Conservation (phyloP, 2,113 vertebrate species). For the Probosciger aterrimus region DNA sequence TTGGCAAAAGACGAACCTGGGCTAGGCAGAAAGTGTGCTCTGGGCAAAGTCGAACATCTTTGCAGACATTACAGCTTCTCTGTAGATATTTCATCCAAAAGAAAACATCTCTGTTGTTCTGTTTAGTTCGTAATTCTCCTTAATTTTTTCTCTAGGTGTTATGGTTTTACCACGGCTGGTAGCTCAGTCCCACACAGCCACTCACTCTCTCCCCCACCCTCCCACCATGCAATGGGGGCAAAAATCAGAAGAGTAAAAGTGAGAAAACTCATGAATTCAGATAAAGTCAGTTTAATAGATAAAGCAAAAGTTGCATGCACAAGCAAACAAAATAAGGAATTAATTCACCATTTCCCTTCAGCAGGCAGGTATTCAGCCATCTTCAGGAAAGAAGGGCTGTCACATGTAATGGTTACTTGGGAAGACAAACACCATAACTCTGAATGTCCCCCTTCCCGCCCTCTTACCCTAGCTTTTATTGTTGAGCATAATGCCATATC, state of each 20-base stretch:
- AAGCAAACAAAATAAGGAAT: background rate
- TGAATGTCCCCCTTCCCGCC: fast-evolving
- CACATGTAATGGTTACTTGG: fast-evolving
- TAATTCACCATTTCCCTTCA: background rate
- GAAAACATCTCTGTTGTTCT: background rate
- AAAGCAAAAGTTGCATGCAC: background rate
- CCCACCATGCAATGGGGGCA: background rate
- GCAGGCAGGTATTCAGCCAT: background rate
- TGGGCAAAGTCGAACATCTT: conserved; percentile 14
- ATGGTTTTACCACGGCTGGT: background rate
- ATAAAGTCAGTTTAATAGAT: background rate
- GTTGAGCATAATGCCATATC: fast-evolving
- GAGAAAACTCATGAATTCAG: background rate
- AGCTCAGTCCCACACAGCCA: background rate
- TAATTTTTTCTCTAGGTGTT: background rate
- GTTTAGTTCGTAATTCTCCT: background rate
- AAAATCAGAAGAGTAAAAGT: background rate
- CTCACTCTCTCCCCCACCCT: background rate
- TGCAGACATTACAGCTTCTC: background rate
- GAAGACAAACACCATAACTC: background rate
- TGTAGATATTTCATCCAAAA: background rate
- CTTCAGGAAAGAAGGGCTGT: background rate
- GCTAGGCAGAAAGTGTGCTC: background rate
- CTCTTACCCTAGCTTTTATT: background rate
- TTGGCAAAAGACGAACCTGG: background rate